Conservation (phyloP, 2,888 invertebrate species). For the Bruchidius siliquastri region DNA sequence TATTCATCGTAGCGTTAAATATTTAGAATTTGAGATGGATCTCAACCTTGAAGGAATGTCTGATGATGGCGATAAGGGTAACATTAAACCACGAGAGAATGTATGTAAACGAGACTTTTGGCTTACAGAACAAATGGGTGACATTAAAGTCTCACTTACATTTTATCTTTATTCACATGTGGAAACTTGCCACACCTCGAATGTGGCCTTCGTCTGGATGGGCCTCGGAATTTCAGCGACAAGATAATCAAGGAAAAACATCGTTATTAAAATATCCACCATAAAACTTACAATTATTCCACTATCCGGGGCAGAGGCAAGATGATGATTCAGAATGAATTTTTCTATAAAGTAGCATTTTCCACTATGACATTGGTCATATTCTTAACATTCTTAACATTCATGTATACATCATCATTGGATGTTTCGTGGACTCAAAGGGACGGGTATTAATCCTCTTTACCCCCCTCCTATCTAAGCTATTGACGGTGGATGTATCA, state of each 20-base stretch:
- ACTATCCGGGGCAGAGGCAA: no score
- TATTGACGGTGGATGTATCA: no score
- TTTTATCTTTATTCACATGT: not conserved
- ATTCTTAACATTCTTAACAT: no score
- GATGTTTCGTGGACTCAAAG: no score
- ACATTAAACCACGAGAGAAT: not conserved
- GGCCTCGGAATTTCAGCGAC: not conserved
- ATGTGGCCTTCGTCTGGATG: not conserved
- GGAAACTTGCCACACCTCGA: not conserved
- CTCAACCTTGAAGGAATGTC: not conserved
- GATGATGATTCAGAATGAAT: no score
- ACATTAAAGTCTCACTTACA: not conserved
- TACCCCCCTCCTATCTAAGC: no score
- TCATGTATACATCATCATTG: no score
- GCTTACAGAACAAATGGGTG: not conserved
- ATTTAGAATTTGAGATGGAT: not conserved
- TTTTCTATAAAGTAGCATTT: no score
- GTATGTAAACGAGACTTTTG: not conserved
- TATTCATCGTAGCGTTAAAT: not conserved
- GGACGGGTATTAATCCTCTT: no score
- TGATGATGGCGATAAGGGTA: not conserved
- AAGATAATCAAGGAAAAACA: not conserved
- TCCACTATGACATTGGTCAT: no score
- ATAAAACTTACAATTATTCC: no score
- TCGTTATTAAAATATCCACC: no score